Base-by-base conservation (phyloP, 2,113 vertebrate genomes). In the Rissa tridactyla region DNA sequence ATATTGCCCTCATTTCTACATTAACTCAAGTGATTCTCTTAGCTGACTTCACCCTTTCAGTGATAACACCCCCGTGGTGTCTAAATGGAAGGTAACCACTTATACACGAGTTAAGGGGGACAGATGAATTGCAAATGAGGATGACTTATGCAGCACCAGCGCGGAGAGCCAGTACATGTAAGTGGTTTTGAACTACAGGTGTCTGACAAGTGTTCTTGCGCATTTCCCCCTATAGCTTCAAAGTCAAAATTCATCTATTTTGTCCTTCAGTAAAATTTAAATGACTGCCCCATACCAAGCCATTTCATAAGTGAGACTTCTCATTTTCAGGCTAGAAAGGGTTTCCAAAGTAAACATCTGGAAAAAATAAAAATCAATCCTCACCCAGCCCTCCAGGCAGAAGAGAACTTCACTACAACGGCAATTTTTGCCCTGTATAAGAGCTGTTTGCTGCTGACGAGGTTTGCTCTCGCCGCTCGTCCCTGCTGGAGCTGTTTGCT, bases 141-240 rank as follows among this genome's bases (percentile, higher is more conserved):
- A 64, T 27, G 58, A 93, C 26, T 73, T 62, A 32, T 42, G 65
- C 68, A 40, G 9, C 72, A 86, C 42, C 34, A 76, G 40, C 7
- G 2, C 47, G 90, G 87, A 91, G 6, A 95, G 62, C 1, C 69
- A 22, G 49, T 22, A 52, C 15, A 16, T 72, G 57, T 58, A 71
- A 96, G 82, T 87, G 75, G 51, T 54, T 97, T 94, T 92, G 72
- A 97, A 68, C 81, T 95, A 79, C 57, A 94, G 95, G 95, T 93
- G 79, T 52, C 78, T 81, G 78, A 88, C 90, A 88, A 94, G 83
- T 27, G 61, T 8, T 86, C 92, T 97, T 82, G 20, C 32, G 19
- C 85, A 64, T 92, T 92, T 93, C 23, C 21, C 25, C 27, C 61
- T 88, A 62, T 65, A 75, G 70, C 72, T 97, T 96, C 92, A 61